These are phyloP conservation scores for Aricia artaxerxes DNA, from an alignment of 2,888 invertebrate species.

Conservation along the genomic window DNA sequence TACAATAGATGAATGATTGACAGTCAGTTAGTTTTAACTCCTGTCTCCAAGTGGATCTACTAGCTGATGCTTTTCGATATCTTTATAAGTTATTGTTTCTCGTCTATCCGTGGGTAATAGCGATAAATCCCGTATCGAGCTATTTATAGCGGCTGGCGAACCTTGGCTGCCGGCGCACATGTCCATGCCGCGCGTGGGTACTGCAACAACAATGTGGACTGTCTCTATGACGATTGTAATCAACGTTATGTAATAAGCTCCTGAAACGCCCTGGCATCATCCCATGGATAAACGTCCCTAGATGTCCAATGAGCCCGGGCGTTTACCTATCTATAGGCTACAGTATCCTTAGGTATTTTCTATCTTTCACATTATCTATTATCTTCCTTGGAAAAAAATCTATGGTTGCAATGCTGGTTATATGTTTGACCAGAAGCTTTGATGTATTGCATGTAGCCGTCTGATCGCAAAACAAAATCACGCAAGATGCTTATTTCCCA, in stretches of 20 bases:
- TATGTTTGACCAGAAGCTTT: no score
- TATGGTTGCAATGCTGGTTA: no score
- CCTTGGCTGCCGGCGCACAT: slow-evolving; percentile 54
- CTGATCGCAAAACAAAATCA: no score
- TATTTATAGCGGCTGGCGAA: slow-evolving; percentile 69
- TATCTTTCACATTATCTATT: no score
- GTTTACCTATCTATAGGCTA: neutral
- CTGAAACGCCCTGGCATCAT: no score
- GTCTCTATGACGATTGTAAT: slow-evolving; percentile 10
- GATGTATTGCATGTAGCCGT: no score
- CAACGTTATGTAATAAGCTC: neutral
- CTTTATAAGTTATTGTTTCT: slow-evolving; percentile 31
- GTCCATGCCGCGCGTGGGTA: slow-evolving; percentile 41
- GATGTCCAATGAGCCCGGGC: neutral
- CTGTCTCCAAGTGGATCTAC: neutral
- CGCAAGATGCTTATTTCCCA: no score
- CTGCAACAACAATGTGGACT: slow-evolving; percentile 14
- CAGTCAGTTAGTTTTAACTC: no score
- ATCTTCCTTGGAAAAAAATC: no score
- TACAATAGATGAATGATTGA: no score
- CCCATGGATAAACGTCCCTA: no score
- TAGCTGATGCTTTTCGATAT: neutral
- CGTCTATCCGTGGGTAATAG: slow-evolving; percentile 55
- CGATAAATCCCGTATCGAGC: slow-evolving; percentile 65
- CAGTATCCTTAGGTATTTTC: no score